A percentile compares a stretch with the other conserved stretches of the same genome.
These are phyloP conservation scores for Caenorhabditis sp. DNA, from an alignment of 2,888 invertebrate genomes.

Conservation along the genomic window DNA sequence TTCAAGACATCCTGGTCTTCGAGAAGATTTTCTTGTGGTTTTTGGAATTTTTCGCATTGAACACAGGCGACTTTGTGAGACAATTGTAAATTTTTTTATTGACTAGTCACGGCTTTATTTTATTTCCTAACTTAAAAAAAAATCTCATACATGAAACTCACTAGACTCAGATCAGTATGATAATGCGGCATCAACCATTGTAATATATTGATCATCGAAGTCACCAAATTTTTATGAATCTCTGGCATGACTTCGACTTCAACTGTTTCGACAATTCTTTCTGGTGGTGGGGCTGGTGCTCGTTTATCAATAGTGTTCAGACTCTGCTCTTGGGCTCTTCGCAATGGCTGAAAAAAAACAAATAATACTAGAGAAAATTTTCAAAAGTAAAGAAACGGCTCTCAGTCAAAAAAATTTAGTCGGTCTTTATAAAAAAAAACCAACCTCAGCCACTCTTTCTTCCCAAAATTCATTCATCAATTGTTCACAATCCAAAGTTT, in stretches of 20 bases:
- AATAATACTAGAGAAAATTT: not conserved
- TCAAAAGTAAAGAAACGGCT: too few species aligned
- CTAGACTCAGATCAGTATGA: not conserved
- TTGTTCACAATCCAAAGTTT: not conserved
- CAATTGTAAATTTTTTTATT: too few species aligned
- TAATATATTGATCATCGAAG: not conserved
- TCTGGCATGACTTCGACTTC: not conserved
- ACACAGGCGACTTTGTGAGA: too few species aligned
- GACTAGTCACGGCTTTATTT: too few species aligned
- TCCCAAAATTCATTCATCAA: not conserved
- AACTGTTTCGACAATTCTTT: not conserved
- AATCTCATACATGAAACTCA: not conserved
- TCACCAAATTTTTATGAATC: not conserved
- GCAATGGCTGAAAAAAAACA: not conserved
- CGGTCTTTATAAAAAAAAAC: too few species aligned
- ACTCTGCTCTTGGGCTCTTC: not conserved
- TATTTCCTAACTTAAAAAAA: too few species aligned
- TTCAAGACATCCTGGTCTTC: too few species aligned
- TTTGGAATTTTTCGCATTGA: too few species aligned
- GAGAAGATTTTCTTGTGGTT: too few species aligned
- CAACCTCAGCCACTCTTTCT: not conserved
- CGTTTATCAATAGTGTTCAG: not conserved
- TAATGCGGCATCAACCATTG: not conserved
- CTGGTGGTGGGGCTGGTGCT: not conserved
- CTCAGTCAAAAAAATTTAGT: too few species aligned